A percentile compares a stretch with the other conserved stretches of the same genome.
phyloP scores from a whole-genome alignment of 2,113 vertebrate species.

The Pampusana beccarii region DNA sequence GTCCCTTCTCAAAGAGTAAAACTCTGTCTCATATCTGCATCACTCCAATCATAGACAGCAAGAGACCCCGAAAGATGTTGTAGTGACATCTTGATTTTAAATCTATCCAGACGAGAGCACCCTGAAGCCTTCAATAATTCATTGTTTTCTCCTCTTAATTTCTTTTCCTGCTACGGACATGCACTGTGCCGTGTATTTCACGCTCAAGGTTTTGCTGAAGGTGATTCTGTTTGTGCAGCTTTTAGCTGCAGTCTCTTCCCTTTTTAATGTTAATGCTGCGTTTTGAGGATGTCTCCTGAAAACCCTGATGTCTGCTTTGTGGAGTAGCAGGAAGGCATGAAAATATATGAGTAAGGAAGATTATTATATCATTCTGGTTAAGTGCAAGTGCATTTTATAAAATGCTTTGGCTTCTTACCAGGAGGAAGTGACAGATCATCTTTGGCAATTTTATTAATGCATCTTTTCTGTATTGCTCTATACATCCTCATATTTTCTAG shows the following conservation, averaged over 20 bases:
- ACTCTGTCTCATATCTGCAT: background rate
- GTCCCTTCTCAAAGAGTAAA: background rate
- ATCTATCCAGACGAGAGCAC: constrained; percentile 7
- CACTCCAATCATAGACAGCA: background rate
- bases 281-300: constrained; percentile 39
- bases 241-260: background rate
- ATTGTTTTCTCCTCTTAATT: constrained; percentile 39
- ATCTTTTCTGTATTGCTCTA: constrained; percentile 21
- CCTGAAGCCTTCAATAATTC: constrained; percentile 50
- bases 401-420: constrained; percentile 48
- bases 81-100: constrained; percentile 10
- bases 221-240: constrained; percentile 32
- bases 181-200: background rate
- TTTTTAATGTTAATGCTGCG: constrained; percentile 56
- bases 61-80: background rate
- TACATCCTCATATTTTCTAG: background rate
- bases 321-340: constrained; percentile 55
- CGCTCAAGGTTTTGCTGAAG: constrained; percentile 67
- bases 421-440: constrained; percentile 53
- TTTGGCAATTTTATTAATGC: constrained; percentile 50
- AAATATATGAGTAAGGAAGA: constrained; percentile 63
- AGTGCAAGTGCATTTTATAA: constrained; percentile 62
- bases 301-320: constrained; percentile 43
- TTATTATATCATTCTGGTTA: constrained; percentile 63
- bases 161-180: background rate